A percentile compares a stretch with the other conserved stretches of the same genome.
These are phyloP conservation scores for Galerucella calmariensis DNA, from an alignment of 2,888 invertebrate species.

Conservation along the genomic window DNA sequence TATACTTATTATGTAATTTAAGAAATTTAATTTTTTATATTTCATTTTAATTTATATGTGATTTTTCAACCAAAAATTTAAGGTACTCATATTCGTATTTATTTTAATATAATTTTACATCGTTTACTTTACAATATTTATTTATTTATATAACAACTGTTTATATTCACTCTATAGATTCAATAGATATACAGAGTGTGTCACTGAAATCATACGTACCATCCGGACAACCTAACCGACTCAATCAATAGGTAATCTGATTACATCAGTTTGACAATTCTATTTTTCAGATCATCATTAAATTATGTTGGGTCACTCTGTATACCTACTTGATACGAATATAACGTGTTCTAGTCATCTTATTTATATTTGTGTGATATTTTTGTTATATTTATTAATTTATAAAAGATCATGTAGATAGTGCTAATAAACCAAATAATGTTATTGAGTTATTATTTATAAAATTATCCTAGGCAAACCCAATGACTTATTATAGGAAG, in stretches of 20 bases:
- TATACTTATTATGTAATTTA: neutral
- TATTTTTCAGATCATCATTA: neutral
- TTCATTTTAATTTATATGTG: neutral
- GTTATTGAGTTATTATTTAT: neutral
- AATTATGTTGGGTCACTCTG: neutral
- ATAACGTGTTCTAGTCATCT: neutral
- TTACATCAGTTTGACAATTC: neutral
- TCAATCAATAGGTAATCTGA: neutral
- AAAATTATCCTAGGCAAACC: no score
- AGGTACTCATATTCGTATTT: neutral
- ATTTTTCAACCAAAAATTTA: neutral
- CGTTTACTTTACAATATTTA: neutral
- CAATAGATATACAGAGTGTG: neutral
- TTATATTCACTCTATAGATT: neutral
- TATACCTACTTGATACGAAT: neutral
- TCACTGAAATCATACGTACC: neutral
- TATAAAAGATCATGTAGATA: constrained; percentile 1
- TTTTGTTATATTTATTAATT: constrained; percentile 11
- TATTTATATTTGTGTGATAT: constrained; percentile 5
- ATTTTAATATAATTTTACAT: neutral
- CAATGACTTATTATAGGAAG: no score
- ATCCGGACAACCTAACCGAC: no score
- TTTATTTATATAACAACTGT: neutral
- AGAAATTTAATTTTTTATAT: neutral
- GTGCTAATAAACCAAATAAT: neutral